Evolutionary conservation across 2,888 invertebrate species (phyloP).

Genomic region (Furcula furcula): DNA sequence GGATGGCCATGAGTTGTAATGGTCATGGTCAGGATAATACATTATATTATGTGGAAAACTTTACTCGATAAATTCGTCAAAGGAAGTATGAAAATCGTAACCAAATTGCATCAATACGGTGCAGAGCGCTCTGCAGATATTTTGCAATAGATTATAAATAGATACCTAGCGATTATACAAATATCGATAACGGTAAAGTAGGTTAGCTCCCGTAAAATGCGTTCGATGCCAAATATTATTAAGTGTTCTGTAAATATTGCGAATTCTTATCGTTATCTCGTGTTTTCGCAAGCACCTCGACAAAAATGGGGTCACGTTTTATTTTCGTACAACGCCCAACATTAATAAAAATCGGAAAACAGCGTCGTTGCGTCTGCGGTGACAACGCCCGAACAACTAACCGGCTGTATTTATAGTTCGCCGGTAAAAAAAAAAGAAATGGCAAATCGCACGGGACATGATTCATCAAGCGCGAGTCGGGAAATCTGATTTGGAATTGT

Average conservation of each 20-base stretch:
- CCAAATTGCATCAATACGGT: constrained; percentile 15
- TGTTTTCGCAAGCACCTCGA: constrained; percentile 58
- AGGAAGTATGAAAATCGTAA: constrained; percentile 1
- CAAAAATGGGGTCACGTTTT: constrained; percentile 67
- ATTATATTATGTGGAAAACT: too few species aligned
- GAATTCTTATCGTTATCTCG: constrained; percentile 64
- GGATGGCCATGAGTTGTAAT: too few species aligned
- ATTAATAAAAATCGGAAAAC: constrained; percentile 40
- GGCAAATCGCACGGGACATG: constrained; percentile 60
- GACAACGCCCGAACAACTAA: constrained; percentile 46
- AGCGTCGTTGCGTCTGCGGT: constrained; percentile 54
- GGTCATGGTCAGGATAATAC: too few species aligned
- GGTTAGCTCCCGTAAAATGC: constrained; percentile 71
- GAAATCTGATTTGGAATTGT: constrained; percentile 61
- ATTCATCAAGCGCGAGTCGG: constrained; percentile 63
- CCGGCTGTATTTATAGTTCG: constrained; percentile 46
- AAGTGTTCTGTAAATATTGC: constrained; percentile 69
- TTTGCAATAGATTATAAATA: constrained; percentile 46
- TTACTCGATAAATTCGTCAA: too few species aligned
- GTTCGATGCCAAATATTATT: constrained; percentile 73
- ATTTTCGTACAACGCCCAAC: constrained; percentile 50
- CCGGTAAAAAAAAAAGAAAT: constrained; percentile 59
- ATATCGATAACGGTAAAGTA: constrained; percentile 71
- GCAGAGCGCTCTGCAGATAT: constrained; percentile 38
- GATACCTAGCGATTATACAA: constrained; percentile 59